Evolutionary conservation across 2,113 vertebrate species (phyloP), one percentile per base, ranked within the genome.

Genomic region (Microtus montanus): DNA sequence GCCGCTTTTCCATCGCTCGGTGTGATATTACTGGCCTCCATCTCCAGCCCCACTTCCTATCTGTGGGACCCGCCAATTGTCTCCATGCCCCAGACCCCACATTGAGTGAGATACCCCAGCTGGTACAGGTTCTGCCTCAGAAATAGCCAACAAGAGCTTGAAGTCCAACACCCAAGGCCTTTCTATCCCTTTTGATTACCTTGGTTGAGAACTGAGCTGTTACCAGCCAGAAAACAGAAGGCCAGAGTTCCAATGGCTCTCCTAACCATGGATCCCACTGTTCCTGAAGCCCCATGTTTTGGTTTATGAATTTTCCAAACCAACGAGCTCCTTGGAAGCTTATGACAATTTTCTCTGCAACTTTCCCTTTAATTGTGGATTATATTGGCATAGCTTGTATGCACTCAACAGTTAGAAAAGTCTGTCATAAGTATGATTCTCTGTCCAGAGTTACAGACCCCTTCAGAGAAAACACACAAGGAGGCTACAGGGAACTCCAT

Each of bases 131-230:
- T 58, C 30, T 74, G 38, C 84, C 41, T 33, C 77, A 44, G 49
- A 58, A 91, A 30, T 1, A 63, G 44, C 33, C 63, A 41, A 38
- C 9, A 26, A 58, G 74, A 44, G 2, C 11, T 41, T 33, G 35
- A 2, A 13, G 2, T 7, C 30, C 26, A 47, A 35, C 26, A 1
- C 52, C 19, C 2, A 3, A 1, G 4, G 30, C 7, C 38, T 1
- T 8, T 33, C 14, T 0, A 2, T 11, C 28, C 58, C 13, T n/a
- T 47, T 13, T 22, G 11, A 7, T 35, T 4, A 26, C 35, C 77
- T 74, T 44, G 17, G 10, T 30, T 17, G 84, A 87, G 41, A 85
- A n/a, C 19, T 13, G 26, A 70, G 63, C 80, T 54, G 13, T 15
- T 33, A 1, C 35, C 41, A 83, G 35, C 52, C 52, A 13, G 17